Evolutionary conservation across 2,113 vertebrate genomes (phyloP).

Genomic region (Lamprologus lemairii): DNA sequence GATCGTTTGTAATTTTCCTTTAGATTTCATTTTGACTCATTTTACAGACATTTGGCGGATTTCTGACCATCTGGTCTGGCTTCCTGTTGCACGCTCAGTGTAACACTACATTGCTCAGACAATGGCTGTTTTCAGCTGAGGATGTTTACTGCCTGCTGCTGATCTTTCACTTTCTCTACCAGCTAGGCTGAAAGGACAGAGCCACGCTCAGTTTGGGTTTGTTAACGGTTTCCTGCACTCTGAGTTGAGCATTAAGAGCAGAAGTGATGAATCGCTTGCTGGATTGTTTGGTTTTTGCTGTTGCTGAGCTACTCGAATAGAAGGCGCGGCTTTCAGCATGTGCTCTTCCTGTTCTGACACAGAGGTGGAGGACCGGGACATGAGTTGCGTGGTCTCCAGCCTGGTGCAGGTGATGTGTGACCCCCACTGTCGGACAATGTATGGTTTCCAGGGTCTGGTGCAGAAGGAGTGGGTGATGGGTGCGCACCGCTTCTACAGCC

Average conservation of each 20-base stretch:
- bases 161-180: not conserved
- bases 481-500: constrained; percentile 83
- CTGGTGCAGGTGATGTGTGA: constrained; percentile 89
- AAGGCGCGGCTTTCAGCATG: rapidly evolving
- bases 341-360: not conserved
- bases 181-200: not conserved
- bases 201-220: not conserved
- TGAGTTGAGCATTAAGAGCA: not conserved
- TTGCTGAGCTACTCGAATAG: not conserved
- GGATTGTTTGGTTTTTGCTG: not conserved
- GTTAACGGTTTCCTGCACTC: rapidly evolving
- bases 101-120: not conserved
- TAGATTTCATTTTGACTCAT: not conserved
- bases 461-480: constrained; percentile 92
- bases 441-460: constrained; percentile 86
- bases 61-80: not conserved
- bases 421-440: constrained; percentile 74
- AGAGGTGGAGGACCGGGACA: constrained; percentile 85
- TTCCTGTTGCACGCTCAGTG: not conserved
- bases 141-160: not conserved
- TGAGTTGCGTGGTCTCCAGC: constrained; percentile 86
- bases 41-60: not conserved
- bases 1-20: rapidly evolving
- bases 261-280: rapidly evolving
- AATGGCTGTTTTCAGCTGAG: not conserved